Conservation (phyloP, 2,888 invertebrate genomes). For the Sphaerophoria taeniata region DNA sequence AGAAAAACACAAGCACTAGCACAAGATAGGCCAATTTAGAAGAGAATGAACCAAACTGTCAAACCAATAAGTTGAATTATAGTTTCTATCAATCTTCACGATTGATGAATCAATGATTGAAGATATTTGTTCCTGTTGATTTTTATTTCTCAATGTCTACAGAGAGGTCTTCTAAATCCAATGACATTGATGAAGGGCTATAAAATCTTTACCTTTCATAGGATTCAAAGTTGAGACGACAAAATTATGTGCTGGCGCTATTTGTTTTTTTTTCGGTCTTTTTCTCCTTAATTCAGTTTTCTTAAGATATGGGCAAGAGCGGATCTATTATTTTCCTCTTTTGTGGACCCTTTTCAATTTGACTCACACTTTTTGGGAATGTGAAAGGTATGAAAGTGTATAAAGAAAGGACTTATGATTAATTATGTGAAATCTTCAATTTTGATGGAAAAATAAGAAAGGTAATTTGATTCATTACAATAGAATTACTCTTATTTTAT, state of each 20-base stretch:
- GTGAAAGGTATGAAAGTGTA: neutral
- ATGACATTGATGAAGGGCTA: slow-evolving; percentile 44
- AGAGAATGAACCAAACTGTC: neutral
- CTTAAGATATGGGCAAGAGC: slow-evolving; percentile 12
- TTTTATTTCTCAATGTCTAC: slow-evolving; percentile 25
- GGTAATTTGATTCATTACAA: slow-evolving; percentile 26
- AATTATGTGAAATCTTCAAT: slow-evolving; percentile 25
- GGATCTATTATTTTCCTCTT: slow-evolving; percentile 1
- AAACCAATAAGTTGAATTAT: slow-evolving; percentile 22
- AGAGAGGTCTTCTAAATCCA: slow-evolving; percentile 10
- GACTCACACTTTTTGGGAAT: neutral
- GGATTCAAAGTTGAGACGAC: slow-evolving; percentile 29
- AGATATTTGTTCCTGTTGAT: slow-evolving; percentile 31
- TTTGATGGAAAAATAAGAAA: slow-evolving; percentile 11
- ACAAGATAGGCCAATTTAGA: neutral
- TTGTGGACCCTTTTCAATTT: slow-evolving; percentile 32
- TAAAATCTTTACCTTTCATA: slow-evolving; percentile 21
- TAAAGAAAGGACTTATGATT: slow-evolving; percentile 22
- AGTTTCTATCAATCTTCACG: slow-evolving; percentile 47
- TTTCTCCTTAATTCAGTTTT: neutral
- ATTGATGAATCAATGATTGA: slow-evolving; percentile 45
- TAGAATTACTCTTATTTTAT: slow-evolving; percentile 2
- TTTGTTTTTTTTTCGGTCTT: neutral
- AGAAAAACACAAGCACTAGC: neutral
- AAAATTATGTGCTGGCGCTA: slow-evolving; percentile 17